Evolutionary conservation across 2,888 invertebrate species (phyloP), one percentile per base, ranked within the genome.

Genomic region (Cerceris ruficornis): DNA sequence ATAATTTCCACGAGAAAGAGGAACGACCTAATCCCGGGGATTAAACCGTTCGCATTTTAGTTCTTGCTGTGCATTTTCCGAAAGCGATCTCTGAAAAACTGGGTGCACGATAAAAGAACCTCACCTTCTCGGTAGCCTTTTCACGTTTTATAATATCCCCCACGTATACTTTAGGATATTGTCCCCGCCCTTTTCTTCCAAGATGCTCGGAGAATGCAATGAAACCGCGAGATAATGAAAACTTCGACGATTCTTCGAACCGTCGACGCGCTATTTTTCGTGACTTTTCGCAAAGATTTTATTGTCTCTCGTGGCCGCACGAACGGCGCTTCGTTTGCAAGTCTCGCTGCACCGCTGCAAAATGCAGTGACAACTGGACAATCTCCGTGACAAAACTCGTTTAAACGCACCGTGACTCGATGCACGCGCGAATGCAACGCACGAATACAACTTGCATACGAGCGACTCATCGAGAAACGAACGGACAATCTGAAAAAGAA

Each of bases 341-440:
- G 13, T 7, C 39, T 13, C 62, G 43, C 2, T 39, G 13, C 50
- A n/a, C 52, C 59, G 42, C 15, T n/a, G n/a, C 55, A 50, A 14
- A 42, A 11, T 57, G 62, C 71, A 59, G 64, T 69, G 74, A 79
- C 81, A 81, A 84, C 84, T 79, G 82, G 81, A 88, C 82, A 82
- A 86, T 86, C 82, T 65, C 78, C 83, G 79, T 83, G 81, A 87
- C 85, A 70, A 82, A 86, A 84, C 88, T 85, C 81, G 82, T 87
- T 87, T 76, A 66, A 79, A 82, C 75, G 76, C 46, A 74, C 77
- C 81, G 72, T 80, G 81, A 84, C 85, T 82, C 15, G 52, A 55
- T 50, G 74, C 60, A 59, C 54, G 69, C 72, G 69, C 14, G 65
- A 77, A 73, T 66, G 55, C 59, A 68, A 59, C 64, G 60, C n/a